Conservation (phyloP, 2,888 invertebrate species). For the Lobophora halterata region DNA sequence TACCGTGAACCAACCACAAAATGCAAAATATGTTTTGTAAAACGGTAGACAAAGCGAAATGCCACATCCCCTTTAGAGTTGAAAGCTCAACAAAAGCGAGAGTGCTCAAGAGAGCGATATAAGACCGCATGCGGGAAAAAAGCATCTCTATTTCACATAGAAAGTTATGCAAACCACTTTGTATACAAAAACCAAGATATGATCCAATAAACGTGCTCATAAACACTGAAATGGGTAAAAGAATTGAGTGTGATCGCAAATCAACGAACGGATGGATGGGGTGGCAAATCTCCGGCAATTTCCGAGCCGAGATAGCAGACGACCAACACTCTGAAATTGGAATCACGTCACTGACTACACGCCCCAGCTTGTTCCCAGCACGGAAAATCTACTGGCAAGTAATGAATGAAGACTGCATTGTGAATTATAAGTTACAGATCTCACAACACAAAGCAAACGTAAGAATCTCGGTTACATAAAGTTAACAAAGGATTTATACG, state of each 20-base stretch:
- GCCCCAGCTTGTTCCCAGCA: conserved; percentile 1
- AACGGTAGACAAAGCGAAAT: conserved; percentile 19
- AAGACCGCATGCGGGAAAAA: conserved; percentile 27
- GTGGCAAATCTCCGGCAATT: conserved; percentile 8
- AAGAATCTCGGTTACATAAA: conserved; percentile 17
- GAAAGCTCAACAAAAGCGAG: conserved; percentile 37
- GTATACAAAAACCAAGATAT: conserved; percentile 1
- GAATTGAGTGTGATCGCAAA: conserved; percentile 3
- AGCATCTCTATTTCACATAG: conserved; percentile 29
- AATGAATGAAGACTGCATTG: conserved; percentile 1
- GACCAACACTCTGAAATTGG: background rate
- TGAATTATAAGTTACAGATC: conserved; percentile 15
- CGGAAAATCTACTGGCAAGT: background rate
- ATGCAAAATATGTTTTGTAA: conserved; percentile 16
- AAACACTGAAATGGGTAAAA: conserved; percentile 4
- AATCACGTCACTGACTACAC: conserved; percentile 2
- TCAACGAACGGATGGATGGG: conserved; percentile 1
- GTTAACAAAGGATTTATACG: conserved; percentile 24
- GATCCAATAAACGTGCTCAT: background rate
- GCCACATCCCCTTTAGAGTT: conserved; percentile 36
- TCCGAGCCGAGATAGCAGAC: conserved; percentile 3
- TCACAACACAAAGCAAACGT: conserved; percentile 20
- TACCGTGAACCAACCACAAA: no score
- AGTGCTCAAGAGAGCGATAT: conserved; percentile 45
- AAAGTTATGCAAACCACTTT: conserved; percentile 18